Conservation (phyloP, 1,140 invertebrate genomes). For the Dufourea novaeangliae region DNA sequence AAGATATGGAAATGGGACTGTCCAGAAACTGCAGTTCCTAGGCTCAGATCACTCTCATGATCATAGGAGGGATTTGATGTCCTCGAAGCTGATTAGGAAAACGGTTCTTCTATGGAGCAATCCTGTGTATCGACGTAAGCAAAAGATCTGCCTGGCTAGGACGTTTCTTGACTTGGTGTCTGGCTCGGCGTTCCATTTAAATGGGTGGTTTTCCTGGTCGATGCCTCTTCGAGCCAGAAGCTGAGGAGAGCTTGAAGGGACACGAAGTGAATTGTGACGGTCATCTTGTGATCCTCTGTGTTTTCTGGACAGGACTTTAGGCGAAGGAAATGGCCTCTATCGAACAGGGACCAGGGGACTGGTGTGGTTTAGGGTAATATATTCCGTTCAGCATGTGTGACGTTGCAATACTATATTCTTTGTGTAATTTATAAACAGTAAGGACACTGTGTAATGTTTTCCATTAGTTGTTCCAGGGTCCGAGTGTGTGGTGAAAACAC, state of each 20-base stretch:
- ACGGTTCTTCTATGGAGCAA: background rate
- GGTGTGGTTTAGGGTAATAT: background rate
- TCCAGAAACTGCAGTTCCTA: too few species aligned
- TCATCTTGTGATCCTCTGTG: background rate
- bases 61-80: too few species aligned
- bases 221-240: background rate
- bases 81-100: background rate
- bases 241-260: background rate
- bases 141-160: conserved; percentile 4
- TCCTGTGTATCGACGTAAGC: background rate
- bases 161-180: background rate
- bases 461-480: background rate
- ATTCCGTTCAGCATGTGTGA: background rate
- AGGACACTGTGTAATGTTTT: background rate
- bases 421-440: background rate
- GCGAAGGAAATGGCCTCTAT: background rate
- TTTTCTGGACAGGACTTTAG: background rate
- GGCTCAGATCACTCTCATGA: too few species aligned
- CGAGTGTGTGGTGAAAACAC: background rate
- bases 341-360: background rate
- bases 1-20: too few species aligned
- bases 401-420: conserved; percentile 1
- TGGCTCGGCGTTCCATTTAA: conserved; percentile 43
- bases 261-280: background rate
- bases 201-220: background rate